These are phyloP conservation scores for Lota lota DNA, from an alignment of 2,113 vertebrate genomes.

Conservation along the genomic window DNA sequence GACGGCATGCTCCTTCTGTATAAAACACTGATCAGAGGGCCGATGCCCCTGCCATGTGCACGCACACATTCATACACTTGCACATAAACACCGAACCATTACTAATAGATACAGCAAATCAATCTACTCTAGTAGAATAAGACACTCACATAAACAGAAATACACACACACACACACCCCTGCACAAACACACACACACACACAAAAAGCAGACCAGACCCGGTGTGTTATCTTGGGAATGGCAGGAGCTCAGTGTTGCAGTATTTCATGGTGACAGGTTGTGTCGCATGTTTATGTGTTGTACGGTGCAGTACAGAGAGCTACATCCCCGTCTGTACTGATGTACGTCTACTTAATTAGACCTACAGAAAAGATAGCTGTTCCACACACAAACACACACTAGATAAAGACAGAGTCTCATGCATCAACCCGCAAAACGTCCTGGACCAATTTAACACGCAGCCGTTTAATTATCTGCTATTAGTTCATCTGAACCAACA, in stretches of 20 bases:
- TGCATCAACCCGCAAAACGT: not conserved
- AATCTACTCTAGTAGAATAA: not conserved
- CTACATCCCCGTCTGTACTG: constrained; percentile 21
- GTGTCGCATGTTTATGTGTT: constrained; percentile 43
- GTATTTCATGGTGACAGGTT: constrained; percentile 53
- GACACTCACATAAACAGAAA: not conserved
- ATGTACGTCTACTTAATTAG: constrained; percentile 59
- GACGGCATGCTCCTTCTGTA: too few species aligned
- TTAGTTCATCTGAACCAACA: constrained; percentile 9
- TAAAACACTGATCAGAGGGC: not conserved
- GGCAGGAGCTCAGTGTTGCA: constrained; percentile 48
- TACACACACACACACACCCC: not conserved
- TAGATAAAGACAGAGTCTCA: not conserved
- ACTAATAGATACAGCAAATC: constrained; percentile 24
- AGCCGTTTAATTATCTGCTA: constrained; percentile 26
- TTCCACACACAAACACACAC: constrained; percentile 4
- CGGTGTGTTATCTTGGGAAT: constrained; percentile 31
- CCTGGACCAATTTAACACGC: constrained; percentile 14
- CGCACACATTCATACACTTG: not conserved
- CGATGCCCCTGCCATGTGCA: too few species aligned
- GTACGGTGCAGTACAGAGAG: constrained; percentile 16
- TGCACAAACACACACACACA: constrained; percentile 21
- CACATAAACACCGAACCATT: constrained; percentile 22
- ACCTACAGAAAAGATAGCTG: constrained; percentile 14
- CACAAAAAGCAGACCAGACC: constrained; percentile 19